Base-by-base conservation (phyloP, 1,140 invertebrate species). In the Trachymyrmex septentrionalis region DNA sequence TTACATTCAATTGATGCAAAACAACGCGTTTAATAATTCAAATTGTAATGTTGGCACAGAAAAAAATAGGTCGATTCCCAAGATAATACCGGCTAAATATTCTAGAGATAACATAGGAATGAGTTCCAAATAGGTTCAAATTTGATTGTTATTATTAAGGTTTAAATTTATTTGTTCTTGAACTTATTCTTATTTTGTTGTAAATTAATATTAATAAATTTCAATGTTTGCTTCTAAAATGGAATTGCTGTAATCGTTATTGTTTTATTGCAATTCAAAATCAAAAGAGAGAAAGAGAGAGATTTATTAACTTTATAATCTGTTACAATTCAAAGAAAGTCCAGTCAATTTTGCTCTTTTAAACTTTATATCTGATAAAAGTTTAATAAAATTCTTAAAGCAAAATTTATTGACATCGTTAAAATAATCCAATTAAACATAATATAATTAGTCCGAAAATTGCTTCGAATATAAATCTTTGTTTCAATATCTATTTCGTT, bases 11-110 rank as follows among this genome's bases (percentile, higher is more conserved):
- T 59, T n/a, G n/a, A 55, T 30, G 27, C 44, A 3, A 9, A 34
- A 44, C 38, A 59, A 24, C 57, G 16, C 34, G 34, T 44, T 81
- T 81, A 81, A 81, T 71, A 81, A 81, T 53, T 81, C 64, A 30
- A 69, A 71, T 69, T 81, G 9, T 55, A 27, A 81, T 53, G 21
- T 21, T 6, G 30, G 30, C 64, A 34, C 30, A 16, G 44, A 71
- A 34, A 71, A 27, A 53, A 30, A 30, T 30, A n/a, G 38, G 64
- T 30, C 50, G 21, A 71, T 27, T 81, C 27, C 21, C 78, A 44
- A 44, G 66, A 27, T 81, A 71, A 81, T 59, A 48, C 66, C 16
- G 24, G 53, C 34, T 81, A 71, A 71, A 81, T 59, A 57, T 59
- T 55, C 50, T 10, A 1, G 55, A 57, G 64, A 71, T 69, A 57